These are phyloP conservation scores for Monopterus albus DNA, from an alignment of 2,113 vertebrate genomes.

Conservation along the genomic window DNA sequence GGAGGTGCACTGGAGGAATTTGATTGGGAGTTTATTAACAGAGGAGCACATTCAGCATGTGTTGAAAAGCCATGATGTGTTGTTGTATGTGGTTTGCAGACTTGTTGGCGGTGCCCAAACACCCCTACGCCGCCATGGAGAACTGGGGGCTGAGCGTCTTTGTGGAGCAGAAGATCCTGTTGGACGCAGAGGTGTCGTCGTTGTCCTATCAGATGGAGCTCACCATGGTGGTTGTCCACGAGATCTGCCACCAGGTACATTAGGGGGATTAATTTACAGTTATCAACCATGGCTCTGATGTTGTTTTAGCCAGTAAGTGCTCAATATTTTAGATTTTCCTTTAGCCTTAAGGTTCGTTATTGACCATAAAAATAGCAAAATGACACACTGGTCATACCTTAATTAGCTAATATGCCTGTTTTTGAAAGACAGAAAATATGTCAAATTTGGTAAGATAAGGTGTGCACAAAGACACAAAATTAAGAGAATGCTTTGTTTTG, in stretches of 20 bases:
- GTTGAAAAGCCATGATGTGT: slow-evolving; percentile 13
- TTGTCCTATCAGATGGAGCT: slow-evolving; percentile 78
- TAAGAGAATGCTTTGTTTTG: no score
- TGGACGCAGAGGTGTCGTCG: slow-evolving; percentile 74
- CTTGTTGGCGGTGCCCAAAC: slow-evolving; percentile 76
- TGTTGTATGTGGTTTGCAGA: slow-evolving; percentile 52
- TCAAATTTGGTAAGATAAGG: no score
- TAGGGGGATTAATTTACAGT: no score
- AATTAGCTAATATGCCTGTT: no score
- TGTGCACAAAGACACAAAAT: no score
- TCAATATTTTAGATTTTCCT: no score
- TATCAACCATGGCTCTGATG: no score
- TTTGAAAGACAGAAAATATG: no score
- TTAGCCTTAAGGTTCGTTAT: no score
- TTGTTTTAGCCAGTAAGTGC: no score
- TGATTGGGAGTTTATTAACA: slow-evolving; percentile 23
- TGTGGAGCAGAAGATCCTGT: slow-evolving; percentile 78
- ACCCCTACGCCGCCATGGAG: slow-evolving; percentile 79
- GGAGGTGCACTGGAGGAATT: background rate
- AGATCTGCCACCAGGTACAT: slow-evolving; percentile 81
- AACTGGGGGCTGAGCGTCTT: slow-evolving; percentile 79
- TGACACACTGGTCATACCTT: no score
- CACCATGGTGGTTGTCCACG: slow-evolving; percentile 80
- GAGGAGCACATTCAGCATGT: background rate
- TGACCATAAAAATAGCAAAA: no score